phyloP scores from a whole-genome alignment of 2,888 invertebrate genomes.

The Pseudeuparius sepicola region DNA sequence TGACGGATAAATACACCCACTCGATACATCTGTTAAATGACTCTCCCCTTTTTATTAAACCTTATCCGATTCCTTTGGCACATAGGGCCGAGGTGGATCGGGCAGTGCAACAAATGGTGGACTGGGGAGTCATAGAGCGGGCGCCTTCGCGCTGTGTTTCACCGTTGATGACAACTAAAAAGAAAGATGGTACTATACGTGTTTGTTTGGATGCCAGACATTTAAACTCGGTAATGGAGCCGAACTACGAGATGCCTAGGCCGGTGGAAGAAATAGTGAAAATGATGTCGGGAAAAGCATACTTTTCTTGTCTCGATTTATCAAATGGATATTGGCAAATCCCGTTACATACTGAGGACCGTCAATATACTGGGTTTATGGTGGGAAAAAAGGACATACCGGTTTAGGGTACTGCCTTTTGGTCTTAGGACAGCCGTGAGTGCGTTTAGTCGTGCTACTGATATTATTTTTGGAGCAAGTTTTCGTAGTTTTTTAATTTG shows the following conservation, averaged over 20 bases:
- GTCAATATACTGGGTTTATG: slow-evolving; percentile 24
- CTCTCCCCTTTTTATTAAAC: too few species aligned
- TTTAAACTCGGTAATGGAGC: slow-evolving; percentile 14
- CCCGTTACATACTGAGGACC: slow-evolving; percentile 18
- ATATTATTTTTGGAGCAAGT: slow-evolving; percentile 17
- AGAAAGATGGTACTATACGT: slow-evolving; percentile 11
- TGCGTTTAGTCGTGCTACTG: slow-evolving; percentile 18
- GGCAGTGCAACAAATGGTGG: slow-evolving; percentile 10
- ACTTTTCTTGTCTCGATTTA: too few species aligned
- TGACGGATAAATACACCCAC: too few species aligned
- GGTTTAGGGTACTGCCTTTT: too few species aligned
- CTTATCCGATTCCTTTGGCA: too few species aligned
- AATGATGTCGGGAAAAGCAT: too few species aligned
- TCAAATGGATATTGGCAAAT: too few species aligned
- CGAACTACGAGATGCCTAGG: slow-evolving; percentile 15
- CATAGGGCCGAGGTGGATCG: slow-evolving; percentile 8
- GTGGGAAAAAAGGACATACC: slow-evolving; percentile 16
- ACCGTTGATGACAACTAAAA: slow-evolving; percentile 10
- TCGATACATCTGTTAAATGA: too few species aligned
- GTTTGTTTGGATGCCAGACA: slow-evolving; percentile 12
- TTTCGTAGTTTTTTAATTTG: slow-evolving; percentile 14
- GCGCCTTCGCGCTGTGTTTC: slow-evolving; percentile 11
- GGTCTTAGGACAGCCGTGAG: slow-evolving; percentile 18
- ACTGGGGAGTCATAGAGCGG: slow-evolving; percentile 13
- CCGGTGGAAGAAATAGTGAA: slow-evolving; percentile 20